Evolutionary conservation across 2,888 invertebrate species (phyloP).

Genomic region (Synanthedon tipuliformis): DNA sequence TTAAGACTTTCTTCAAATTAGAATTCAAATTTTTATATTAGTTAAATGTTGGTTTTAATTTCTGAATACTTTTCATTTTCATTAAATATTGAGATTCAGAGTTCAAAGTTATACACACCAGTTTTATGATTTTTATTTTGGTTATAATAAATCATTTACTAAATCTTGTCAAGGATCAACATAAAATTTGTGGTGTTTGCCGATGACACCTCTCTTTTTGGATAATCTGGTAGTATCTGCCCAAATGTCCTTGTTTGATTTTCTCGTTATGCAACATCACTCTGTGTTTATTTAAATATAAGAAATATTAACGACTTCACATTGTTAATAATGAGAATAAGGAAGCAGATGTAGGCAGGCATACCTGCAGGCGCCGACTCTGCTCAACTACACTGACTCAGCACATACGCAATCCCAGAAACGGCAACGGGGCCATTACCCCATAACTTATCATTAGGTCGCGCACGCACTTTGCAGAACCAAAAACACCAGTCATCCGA

Average conservation of each 20-base stretch:
- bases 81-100: too few species aligned
- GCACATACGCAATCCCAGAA: constrained; percentile 38
- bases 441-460: constrained; percentile 49
- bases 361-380: constrained; percentile 41
- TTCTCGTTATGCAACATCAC: background rate
- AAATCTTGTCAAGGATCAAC: too few species aligned
- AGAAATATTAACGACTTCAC: constrained; percentile 7
- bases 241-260: too few species aligned
- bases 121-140: too few species aligned
- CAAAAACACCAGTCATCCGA: constrained; percentile 52
- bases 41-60: too few species aligned
- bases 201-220: too few species aligned
- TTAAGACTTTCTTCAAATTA: background rate
- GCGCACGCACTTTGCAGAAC: constrained; percentile 49
- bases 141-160: too few species aligned
- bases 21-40: too few species aligned
- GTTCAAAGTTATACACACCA: too few species aligned
- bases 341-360: constrained; percentile 23
- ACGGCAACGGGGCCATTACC: constrained; percentile 35
- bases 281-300: constrained; percentile 7
- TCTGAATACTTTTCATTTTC: background rate
- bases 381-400: constrained; percentile 61
- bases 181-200: too few species aligned
- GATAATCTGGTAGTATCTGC: too few species aligned
- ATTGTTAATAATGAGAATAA: constrained; percentile 8